These are phyloP conservation scores for Orientallactaga bullata DNA, from an alignment of 2,113 vertebrate species.

Conservation along the genomic window DNA sequence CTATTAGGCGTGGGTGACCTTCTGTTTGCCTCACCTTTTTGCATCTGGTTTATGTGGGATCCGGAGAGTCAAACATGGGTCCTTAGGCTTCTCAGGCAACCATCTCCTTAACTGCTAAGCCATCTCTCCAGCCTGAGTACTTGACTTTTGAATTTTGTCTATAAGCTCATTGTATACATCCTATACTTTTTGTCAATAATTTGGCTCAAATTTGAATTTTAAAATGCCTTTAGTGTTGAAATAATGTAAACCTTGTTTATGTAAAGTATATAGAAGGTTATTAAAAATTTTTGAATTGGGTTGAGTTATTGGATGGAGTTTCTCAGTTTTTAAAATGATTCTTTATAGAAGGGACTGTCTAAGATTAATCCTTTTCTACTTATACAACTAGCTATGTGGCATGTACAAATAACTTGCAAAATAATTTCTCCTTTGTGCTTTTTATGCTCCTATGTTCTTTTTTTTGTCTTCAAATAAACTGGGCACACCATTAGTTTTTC, in stretches of 20 bases:
- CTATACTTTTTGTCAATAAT: not conserved
- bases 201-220: conserved; percentile 6
- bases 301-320: not conserved
- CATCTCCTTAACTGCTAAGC: too few species aligned
- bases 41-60: too few species aligned
- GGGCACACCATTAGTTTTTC: conserved; percentile 68
- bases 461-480: conserved; percentile 28
- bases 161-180: not conserved
- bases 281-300: not conserved
- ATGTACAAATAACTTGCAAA: conserved; percentile 45
- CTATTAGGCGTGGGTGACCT: too few species aligned
- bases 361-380: conserved; percentile 13
- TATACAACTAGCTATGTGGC: conserved; percentile 29
- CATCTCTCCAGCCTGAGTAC: too few species aligned
- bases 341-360: conserved; percentile 2
- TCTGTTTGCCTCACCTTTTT: too few species aligned
- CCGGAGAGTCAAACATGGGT: too few species aligned
- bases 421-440: conserved; percentile 12
- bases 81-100: too few species aligned
- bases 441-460: not conserved
- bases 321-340: not conserved
- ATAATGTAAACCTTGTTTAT: not conserved
- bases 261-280: not conserved
- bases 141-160: not conserved
- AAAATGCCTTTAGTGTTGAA: not conserved